Conservation (phyloP, 2,797 vertebrate genomes). For the Alexandromys oeconomus region DNA sequence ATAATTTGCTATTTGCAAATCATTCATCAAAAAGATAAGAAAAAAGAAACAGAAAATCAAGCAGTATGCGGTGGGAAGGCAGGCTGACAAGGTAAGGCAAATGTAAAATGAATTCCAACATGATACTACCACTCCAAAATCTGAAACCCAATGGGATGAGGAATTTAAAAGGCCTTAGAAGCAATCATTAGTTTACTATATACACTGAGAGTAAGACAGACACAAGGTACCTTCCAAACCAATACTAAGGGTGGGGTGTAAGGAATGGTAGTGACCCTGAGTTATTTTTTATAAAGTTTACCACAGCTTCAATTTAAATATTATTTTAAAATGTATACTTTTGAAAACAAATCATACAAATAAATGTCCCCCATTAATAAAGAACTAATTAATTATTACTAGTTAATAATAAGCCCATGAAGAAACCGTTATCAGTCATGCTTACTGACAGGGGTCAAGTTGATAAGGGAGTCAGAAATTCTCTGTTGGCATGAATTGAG, state of each 20-base stretch:
- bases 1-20: slow-evolving; percentile 51
- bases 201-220: slow-evolving; percentile 37
- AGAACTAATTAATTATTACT: slow-evolving; percentile 36
- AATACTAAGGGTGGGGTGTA: slow-evolving; percentile 29
- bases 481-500: background rate
- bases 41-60: background rate
- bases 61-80: no score
- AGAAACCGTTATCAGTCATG: slow-evolving; percentile 25
- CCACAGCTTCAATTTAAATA: slow-evolving; percentile 53
- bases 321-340: slow-evolving; percentile 6
- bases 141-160: background rate
- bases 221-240: slow-evolving; percentile 51
- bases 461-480: slow-evolving; percentile 52
- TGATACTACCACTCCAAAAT: background rate
- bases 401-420: slow-evolving; percentile 23
- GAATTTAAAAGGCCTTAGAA: slow-evolving; percentile 30
- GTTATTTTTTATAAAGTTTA: slow-evolving; percentile 49
- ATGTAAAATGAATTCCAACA: slow-evolving; percentile 58
- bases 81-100: background rate
- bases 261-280: slow-evolving; percentile 32
- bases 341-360: slow-evolving; percentile 65
- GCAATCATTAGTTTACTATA: slow-evolving; percentile 62
- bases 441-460: background rate
- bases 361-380: slow-evolving; percentile 36
- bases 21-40: slow-evolving; percentile 29